Conservation (phyloP, 2,888 invertebrate genomes). For the Macaria liturata region DNA sequence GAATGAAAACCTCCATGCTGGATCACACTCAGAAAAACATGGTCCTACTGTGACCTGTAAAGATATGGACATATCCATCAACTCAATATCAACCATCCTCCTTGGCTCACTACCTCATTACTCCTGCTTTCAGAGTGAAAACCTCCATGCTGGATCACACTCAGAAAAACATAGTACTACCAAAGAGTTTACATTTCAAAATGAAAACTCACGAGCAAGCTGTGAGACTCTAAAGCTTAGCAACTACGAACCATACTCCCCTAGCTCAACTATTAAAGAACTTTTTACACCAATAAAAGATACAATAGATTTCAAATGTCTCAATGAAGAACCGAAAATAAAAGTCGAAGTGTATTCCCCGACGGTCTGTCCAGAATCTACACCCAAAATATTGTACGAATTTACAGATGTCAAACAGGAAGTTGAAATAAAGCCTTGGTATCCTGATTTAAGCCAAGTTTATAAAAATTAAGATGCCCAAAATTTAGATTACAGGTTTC, state of each 20-base stretch:
- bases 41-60: slow-evolving; percentile 15
- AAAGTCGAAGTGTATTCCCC: slow-evolving; percentile 27
- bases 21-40: too few species aligned
- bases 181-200: not conserved
- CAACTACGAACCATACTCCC: slow-evolving; percentile 8
- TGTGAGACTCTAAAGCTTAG: slow-evolving; percentile 7
- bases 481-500: not conserved
- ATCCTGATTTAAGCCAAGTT: slow-evolving; percentile 9
- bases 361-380: slow-evolving; percentile 5
- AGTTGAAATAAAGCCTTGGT: slow-evolving; percentile 17
- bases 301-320: not conserved
- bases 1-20: too few species aligned
- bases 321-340: slow-evolving; percentile 25
- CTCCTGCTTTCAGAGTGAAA: too few species aligned
- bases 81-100: slow-evolving; percentile 25
- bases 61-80: slow-evolving; percentile 20
- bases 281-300: not conserved
- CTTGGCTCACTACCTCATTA: slow-evolving; percentile 17
- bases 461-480: slow-evolving; percentile 3
- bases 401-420: slow-evolving; percentile 18
- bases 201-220: slow-evolving; percentile 9
- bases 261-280: slow-evolving; percentile 5
- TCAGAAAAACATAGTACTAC: too few species aligned
- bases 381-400: not conserved
- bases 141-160: too few species aligned